Evolutionary conservation across 1,140 invertebrate genomes (phyloP).

Genomic region (Drosophila elegans): DNA sequence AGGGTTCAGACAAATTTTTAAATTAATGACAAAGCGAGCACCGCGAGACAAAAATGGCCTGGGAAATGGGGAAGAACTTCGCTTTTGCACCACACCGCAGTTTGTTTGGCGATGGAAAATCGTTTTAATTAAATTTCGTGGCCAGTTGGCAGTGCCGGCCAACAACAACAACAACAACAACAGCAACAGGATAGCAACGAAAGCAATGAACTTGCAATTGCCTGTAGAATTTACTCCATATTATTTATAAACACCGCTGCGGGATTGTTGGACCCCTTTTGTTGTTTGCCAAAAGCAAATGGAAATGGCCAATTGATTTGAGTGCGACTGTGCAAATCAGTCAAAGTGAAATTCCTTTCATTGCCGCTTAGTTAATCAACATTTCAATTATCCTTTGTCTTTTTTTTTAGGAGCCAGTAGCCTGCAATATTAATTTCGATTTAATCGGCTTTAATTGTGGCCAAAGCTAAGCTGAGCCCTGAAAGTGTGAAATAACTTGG

Average conservation of each 20-base stretch:
- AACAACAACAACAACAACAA: conserved; percentile 5
- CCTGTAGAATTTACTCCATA: conserved; percentile 20
- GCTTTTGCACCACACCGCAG: conserved; percentile 24
- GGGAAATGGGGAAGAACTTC: conserved; percentile 50
- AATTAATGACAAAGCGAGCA: conserved; percentile 74
- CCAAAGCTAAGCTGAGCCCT: conserved; percentile 2
- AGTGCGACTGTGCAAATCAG: conserved; percentile 4
- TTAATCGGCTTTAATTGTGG: conserved; percentile 22
- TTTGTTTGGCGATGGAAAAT: conserved; percentile 55
- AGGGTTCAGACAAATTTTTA: conserved; percentile 76
- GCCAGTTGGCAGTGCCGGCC: conserved; percentile 20
- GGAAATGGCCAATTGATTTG: conserved; percentile 30
- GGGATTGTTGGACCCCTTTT: not conserved
- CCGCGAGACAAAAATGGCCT: conserved; percentile 38
- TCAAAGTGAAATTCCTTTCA: not conserved
- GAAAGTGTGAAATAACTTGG: conserved; percentile 31
- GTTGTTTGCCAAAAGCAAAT: conserved; percentile 8
- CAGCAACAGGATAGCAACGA: conserved; percentile 6
- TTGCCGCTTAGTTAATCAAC: conserved; percentile 6
- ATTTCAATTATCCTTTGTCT: not conserved
- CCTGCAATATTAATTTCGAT: conserved; percentile 22
- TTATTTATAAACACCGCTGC: conserved; percentile 37
- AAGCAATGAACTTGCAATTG: conserved; percentile 24
- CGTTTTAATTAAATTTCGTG: conserved; percentile 58
- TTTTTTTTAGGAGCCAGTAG: conserved; percentile 2